Conservation (phyloP, 2,888 invertebrate species). For the Mythimna lalbum region DNA sequence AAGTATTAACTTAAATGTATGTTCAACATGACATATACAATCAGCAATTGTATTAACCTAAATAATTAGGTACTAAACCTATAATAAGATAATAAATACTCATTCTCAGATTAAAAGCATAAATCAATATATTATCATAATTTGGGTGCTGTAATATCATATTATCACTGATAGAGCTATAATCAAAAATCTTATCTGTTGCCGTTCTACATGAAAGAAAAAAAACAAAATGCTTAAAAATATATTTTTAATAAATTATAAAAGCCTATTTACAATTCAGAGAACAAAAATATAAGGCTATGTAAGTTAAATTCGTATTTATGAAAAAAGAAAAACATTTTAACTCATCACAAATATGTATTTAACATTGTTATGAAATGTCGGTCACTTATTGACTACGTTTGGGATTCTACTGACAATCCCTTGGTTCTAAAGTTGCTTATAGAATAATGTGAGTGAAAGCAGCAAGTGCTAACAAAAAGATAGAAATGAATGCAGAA, state of each 20-base stretch:
- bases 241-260: conserved; percentile 66
- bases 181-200: conserved; percentile 6
- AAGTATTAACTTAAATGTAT: neutral
- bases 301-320: conserved; percentile 49
- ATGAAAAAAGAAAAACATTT: conserved; percentile 12
- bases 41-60: neutral
- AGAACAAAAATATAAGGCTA: conserved; percentile 56
- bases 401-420: neutral
- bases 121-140: conserved; percentile 27
- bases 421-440: conserved; percentile 24
- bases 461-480: conserved; percentile 69
- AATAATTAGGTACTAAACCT: neutral
- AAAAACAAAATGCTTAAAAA: conserved; percentile 34
- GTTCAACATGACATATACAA: neutral
- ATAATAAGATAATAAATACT: neutral
- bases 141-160: neutral
- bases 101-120: neutral
- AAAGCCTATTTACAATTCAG: conserved; percentile 69
- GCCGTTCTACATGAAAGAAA: neutral
- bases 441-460: conserved; percentile 73
- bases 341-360: conserved; percentile 33
- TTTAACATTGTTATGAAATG: conserved; percentile 18
- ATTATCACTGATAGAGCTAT: conserved; percentile 13
- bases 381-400: conserved; percentile 7
- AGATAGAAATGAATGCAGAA: conserved; percentile 71